Percentiles rank a stretch among this genome's conserved stretches.
Conservation (phyloP, 2,797 vertebrate genomes). For the Sebastes vulpes region DNA sequence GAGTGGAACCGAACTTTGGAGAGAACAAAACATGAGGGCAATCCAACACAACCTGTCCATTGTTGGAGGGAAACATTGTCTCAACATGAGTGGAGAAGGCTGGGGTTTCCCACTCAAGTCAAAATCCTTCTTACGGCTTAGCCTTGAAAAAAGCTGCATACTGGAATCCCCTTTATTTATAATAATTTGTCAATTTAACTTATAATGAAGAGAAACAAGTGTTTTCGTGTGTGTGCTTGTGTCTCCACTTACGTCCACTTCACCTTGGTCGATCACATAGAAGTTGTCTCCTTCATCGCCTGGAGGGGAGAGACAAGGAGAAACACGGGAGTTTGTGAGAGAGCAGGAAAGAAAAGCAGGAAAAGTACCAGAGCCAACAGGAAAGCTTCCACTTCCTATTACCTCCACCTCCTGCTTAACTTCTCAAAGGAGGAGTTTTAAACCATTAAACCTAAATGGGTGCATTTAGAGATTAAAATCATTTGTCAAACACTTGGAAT, state of each 20-base stretch:
- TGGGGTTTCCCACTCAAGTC: slow-evolving; percentile 39
- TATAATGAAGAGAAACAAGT: neutral
- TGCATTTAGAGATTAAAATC: slow-evolving; percentile 22
- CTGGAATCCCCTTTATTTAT: neutral
- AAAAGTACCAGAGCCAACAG: slow-evolving; percentile 10
- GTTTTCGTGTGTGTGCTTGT: slow-evolving; percentile 13
- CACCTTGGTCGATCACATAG: slow-evolving; percentile 98
- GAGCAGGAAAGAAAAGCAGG: slow-evolving; percentile 5
- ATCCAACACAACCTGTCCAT: slow-evolving; percentile 64
- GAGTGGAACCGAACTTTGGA: slow-evolving; percentile 66
- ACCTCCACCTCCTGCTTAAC: neutral
- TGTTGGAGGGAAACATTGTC: slow-evolving; percentile 58
- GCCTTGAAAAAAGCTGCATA: neutral
- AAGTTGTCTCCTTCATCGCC: slow-evolving; percentile 99
- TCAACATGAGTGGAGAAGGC: slow-evolving; percentile 38
- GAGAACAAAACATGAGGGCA: slow-evolving; percentile 64
- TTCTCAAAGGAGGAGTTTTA: slow-evolving; percentile 12
- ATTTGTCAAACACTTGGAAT: slow-evolving; percentile 24
- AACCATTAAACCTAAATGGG: slow-evolving; percentile 17
- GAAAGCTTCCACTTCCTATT: slow-evolving; percentile 6
- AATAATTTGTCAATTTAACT: neutral
- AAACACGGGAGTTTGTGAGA: slow-evolving; percentile 27
- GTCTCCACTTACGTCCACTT: slow-evolving; percentile 93
- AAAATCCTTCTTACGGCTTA: slow-evolving; percentile 11
- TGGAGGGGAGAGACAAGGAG: slow-evolving; percentile 73